These are phyloP conservation scores for Tipula unca DNA, from an alignment of 2,888 invertebrate species.

Conservation along the genomic window DNA sequence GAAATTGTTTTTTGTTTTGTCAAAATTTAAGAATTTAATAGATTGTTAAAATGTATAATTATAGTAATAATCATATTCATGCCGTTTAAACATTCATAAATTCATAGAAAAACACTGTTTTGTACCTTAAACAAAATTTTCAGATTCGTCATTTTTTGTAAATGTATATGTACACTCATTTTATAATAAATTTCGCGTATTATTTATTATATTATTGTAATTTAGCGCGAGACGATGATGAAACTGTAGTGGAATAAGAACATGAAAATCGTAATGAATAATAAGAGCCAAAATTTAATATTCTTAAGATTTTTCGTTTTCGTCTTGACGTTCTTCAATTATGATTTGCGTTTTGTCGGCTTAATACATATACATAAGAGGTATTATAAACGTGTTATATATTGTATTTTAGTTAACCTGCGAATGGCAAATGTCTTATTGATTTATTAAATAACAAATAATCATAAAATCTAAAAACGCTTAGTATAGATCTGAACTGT, in stretches of 20 bases:
- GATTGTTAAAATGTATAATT: neutral
- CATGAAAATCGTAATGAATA: neutral
- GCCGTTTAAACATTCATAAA: neutral
- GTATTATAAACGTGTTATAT: neutral
- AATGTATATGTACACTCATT: too few species aligned
- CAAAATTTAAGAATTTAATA: neutral
- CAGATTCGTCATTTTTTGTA: neutral
- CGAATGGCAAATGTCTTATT: too few species aligned
- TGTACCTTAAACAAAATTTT: neutral
- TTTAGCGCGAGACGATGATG: neutral
- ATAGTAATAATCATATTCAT: neutral
- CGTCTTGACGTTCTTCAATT: neutral
- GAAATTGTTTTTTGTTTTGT: neutral
- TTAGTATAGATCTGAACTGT: too few species aligned
- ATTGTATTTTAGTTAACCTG: too few species aligned
- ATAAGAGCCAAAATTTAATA: neutral
- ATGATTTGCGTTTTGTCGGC: neutral
- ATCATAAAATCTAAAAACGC: too few species aligned
- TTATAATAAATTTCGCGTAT: neutral
- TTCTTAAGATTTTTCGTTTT: neutral
- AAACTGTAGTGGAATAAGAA: too few species aligned
- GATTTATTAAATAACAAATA: too few species aligned
- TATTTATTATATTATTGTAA: neutral
- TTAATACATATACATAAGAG: neutral
- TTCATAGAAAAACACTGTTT: neutral